Evolutionary conservation across 1,140 invertebrate species (phyloP).

Genomic region (Harpegnathos saltator): DNA sequence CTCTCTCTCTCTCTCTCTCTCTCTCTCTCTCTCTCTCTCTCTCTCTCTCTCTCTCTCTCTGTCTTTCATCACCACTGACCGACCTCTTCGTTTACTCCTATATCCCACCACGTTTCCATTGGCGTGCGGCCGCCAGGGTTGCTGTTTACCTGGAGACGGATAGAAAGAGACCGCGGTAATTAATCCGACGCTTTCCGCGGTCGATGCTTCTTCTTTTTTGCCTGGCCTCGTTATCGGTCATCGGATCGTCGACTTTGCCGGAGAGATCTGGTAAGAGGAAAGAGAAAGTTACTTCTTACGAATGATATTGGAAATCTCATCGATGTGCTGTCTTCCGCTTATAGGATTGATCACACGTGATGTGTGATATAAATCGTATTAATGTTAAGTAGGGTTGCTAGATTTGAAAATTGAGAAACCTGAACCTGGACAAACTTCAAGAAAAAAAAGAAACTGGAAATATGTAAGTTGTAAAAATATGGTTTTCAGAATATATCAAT

Average conservation of each 20-base stretch:
- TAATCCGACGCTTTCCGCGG: conserved; percentile 52
- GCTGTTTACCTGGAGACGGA: conserved; percentile 48
- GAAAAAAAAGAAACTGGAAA: too few species aligned
- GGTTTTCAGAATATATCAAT: too few species aligned
- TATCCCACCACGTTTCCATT: background rate
- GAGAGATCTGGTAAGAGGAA: background rate
- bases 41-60: too few species aligned
- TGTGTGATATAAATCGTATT: background rate
- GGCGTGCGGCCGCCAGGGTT: conserved; percentile 36
- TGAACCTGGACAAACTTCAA: too few species aligned
- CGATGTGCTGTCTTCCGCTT: background rate
- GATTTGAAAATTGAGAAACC: too few species aligned
- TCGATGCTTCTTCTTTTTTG: conserved; percentile 46
- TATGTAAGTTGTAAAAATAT: too few species aligned
- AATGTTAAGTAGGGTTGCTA: too few species aligned
- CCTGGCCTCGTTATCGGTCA: conserved; percentile 48
- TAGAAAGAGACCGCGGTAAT: conserved; percentile 55
- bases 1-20: too few species aligned
- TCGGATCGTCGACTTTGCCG: conserved; percentile 23
- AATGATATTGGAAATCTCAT: background rate
- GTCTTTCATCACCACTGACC: too few species aligned
- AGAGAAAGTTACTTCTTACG: conserved; percentile 22
- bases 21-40: too few species aligned
- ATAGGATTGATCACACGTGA: background rate
- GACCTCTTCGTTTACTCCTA: background rate